A percentile compares a stretch with the other conserved stretches of the same genome.
These are phyloP conservation scores for Margarornis squamiger DNA, from an alignment of 2,797 vertebrate species.

Conservation along the genomic window DNA sequence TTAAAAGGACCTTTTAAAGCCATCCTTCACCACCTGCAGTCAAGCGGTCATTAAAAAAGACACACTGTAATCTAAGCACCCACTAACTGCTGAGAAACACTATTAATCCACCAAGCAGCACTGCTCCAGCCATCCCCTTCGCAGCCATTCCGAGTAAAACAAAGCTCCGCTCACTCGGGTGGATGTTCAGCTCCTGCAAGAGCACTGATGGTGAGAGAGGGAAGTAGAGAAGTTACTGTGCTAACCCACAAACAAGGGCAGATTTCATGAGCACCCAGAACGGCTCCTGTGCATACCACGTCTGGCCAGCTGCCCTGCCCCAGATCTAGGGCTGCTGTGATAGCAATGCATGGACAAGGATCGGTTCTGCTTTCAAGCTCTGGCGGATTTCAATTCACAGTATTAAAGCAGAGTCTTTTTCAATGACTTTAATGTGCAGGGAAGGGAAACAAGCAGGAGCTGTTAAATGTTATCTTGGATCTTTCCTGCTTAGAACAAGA, in stretches of 20 bases:
- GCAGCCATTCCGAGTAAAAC: background rate
- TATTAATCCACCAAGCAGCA: slow-evolving; percentile 21
- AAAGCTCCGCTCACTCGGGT: accelerated
- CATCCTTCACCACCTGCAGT: slow-evolving; percentile 56
- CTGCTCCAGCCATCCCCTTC: background rate
- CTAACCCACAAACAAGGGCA: background rate
- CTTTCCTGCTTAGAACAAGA: background rate
- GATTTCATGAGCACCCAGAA: background rate
- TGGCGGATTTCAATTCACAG: background rate
- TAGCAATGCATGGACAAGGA: accelerated
- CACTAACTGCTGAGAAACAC: slow-evolving; percentile 37
- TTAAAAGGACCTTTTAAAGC: slow-evolving; percentile 43
- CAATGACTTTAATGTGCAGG: background rate
- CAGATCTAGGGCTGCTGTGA: background rate
- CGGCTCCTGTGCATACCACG: accelerated
- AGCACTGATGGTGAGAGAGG: background rate
- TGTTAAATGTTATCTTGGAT: background rate
- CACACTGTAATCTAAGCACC: slow-evolving; percentile 57
- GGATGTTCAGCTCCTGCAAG: background rate
- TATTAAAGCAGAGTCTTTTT: background rate
- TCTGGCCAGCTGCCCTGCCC: background rate
- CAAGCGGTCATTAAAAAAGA: slow-evolving; percentile 49
- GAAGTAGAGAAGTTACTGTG: background rate
- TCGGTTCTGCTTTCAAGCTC: background rate
- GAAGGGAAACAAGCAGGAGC: background rate